phyloP scores from a whole-genome alignment of 2,113 vertebrate genomes.

The Glaucidium brasilianum region DNA sequence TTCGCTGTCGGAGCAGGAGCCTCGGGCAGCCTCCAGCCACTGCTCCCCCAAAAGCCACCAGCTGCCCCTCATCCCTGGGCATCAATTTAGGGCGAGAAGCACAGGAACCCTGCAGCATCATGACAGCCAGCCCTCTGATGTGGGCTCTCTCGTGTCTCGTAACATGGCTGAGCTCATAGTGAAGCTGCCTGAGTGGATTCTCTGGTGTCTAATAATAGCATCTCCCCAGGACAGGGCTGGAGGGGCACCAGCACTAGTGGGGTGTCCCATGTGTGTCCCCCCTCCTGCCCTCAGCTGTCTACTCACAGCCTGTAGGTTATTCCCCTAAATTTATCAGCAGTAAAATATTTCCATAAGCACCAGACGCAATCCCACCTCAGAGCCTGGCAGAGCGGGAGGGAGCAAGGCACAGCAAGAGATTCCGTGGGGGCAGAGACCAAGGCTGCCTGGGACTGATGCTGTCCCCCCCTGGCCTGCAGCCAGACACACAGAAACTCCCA shows the following conservation, averaged over 20 bases:
- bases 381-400: background rate
- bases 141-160: fast-evolving
- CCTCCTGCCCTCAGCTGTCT: background rate
- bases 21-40: background rate
- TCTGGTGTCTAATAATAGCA: background rate
- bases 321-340: slow-evolving; percentile 59
- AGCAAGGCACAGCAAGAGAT: slow-evolving; percentile 49
- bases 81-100: background rate
- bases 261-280: background rate
- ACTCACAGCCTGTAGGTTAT: background rate
- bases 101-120: background rate
- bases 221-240: background rate
- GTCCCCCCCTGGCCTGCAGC: background rate
- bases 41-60: background rate
- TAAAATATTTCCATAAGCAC: slow-evolving; percentile 71
- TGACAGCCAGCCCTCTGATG: background rate
- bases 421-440: background rate
- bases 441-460: background rate
- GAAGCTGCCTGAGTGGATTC: background rate
- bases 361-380: background rate
- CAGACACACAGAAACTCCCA: background rate
- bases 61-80: background rate
- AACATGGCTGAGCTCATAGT: background rate
- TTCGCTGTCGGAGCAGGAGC: background rate
- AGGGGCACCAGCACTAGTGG: background rate